A percentile compares a stretch with the other conserved stretches of the same genome.
phyloP scores from a whole-genome alignment of 1,140 invertebrate genomes.

The Dryas iulia region DNA sequence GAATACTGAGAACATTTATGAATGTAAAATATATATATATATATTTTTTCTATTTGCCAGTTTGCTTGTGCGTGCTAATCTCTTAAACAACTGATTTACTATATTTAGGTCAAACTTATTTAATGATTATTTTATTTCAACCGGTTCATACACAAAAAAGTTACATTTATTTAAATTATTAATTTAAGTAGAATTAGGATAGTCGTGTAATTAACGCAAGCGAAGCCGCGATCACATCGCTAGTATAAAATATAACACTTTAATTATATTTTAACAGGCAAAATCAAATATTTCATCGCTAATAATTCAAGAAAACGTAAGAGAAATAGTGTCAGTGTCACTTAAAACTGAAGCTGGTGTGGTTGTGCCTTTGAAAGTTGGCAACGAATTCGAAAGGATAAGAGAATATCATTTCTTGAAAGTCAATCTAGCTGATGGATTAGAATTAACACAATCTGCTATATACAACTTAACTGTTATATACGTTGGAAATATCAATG shows the following conservation, averaged over 20 bases:
- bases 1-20: too few relatives aligned
- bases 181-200: too few relatives aligned
- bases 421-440: constrained; percentile 51
- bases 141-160: too few relatives aligned
- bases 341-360: constrained; percentile 38
- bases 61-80: too few relatives aligned
- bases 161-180: too few relatives aligned
- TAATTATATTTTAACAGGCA: constrained; percentile 48
- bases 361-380: constrained; percentile 11
- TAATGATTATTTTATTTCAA: too few relatives aligned
- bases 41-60: too few relatives aligned
- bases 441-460: constrained; percentile 42
- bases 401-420: constrained; percentile 57
- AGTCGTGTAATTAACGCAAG: too few relatives aligned
- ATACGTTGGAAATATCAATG: constrained; percentile 70
- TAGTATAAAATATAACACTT: not conserved
- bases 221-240: too few relatives aligned
- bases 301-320: constrained; percentile 64
- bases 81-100: too few relatives aligned
- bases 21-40: too few relatives aligned
- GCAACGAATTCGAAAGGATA: constrained; percentile 42
- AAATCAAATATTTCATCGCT: constrained; percentile 40
- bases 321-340: constrained; percentile 47
- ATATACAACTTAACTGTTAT: constrained; percentile 45
- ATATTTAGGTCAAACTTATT: too few relatives aligned